Evolutionary conservation across 2,888 invertebrate species (phyloP), one percentile per base, ranked within the genome.

Genomic region (Sinhomidia bicolor): DNA sequence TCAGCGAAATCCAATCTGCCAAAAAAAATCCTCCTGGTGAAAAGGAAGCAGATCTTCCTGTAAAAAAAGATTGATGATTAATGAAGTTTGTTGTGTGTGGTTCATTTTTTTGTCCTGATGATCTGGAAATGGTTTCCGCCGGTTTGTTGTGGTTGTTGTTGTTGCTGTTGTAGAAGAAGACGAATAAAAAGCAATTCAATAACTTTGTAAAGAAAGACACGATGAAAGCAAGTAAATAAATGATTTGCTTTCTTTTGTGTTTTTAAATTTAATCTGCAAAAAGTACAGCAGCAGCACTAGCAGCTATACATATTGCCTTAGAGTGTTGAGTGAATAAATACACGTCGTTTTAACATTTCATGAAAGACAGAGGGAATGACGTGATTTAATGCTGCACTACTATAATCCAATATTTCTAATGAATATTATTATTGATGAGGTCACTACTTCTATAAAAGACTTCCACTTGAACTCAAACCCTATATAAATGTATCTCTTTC

Each of bases 341-440:
- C 5, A 4, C 7, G 36, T 36, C 62, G 10, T 62, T 62, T n/a
- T 26, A 6, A 2, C 29, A 29, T 29, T 62, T 29, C 14, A 29
- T 62, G 29, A 62, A 62, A 62, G 62, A 0, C n/a, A n/a, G 7
- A 7, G 12, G 3, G 14, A 4, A 51, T 26, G 17, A 36, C 36
- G 44, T 17, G 71, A 71, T 71, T 71, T 44, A 44, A 71, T 41
- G 71, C 7, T 57, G 7, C 71, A 2, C 23, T 54, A n/a, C 5
- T 17, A 71, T 71, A 71, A 71, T 71, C 71, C 71, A 71, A 71
- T 62, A 62, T 44, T 71, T 71, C 44, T 71, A 71, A 71, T 71
- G 71, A 71, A 71, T 71, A 44, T 41, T 9, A 62, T 57, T 20
- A 57, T 17, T 57, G 36, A 20, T n/a, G 41, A 23, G 71, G 23